Evolutionary conservation across 2,888 invertebrate species (phyloP).

Genomic region (Philonicus albiceps): DNA sequence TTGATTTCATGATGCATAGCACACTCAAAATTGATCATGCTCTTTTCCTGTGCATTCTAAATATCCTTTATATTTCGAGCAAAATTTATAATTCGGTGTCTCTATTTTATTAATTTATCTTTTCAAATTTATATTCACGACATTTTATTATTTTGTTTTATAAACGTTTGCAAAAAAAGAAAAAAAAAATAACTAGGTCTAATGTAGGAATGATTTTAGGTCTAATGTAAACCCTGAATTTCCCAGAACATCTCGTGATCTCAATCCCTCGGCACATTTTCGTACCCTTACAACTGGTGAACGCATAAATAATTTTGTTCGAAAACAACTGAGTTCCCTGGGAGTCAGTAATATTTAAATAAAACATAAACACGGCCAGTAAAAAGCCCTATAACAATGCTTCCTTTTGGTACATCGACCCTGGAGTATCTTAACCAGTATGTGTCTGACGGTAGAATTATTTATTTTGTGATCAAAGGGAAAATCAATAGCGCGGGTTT

Average conservation of each 20-base stretch:
- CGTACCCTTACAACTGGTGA: background rate
- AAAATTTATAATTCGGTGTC: too few species aligned
- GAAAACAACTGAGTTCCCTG: background rate
- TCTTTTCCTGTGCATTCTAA: too few species aligned
- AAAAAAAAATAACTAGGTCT: background rate
- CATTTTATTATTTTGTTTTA: too few species aligned
- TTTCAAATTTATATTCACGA: too few species aligned
- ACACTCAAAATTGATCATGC: too few species aligned
- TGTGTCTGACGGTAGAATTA: background rate
- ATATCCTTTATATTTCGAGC: too few species aligned
- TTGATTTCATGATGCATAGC: background rate
- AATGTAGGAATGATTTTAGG: too few species aligned
- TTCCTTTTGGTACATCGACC: background rate
- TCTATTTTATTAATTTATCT: too few species aligned
- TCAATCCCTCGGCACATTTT: background rate
- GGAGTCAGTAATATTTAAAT: background rate
- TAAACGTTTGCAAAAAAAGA: too few species aligned
- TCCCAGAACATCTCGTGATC: background rate
- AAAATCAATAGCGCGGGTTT: background rate
- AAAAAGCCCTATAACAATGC: background rate
- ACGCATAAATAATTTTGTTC: background rate
- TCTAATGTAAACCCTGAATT: background rate
- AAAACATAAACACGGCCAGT: background rate
- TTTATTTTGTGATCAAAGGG: slow-evolving; percentile 3
- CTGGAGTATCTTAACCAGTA: background rate